phyloP scores from a whole-genome alignment of 2,888 invertebrate species.

The Empis stercorea region DNA sequence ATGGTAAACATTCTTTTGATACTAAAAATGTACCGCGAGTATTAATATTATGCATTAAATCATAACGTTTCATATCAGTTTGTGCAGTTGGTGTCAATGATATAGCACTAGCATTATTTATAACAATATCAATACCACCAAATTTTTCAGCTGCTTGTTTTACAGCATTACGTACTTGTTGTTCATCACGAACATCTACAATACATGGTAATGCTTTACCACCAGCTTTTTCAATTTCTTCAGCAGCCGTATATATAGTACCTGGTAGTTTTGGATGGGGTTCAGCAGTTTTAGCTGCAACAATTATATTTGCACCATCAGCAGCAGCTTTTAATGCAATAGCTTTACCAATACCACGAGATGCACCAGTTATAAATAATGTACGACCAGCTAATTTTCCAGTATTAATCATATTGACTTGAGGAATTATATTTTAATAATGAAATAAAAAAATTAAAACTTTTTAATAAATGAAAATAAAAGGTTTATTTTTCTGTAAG shows the following conservation, averaged over 20 bases:
- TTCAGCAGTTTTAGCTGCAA: constrained; percentile 77
- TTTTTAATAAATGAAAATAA: no score
- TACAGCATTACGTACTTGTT: constrained; percentile 51
- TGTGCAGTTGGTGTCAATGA: constrained; percentile 64
- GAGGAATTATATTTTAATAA: no score
- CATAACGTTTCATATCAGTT: constrained; percentile 92
- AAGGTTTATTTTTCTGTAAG: no score
- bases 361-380: constrained; percentile 90
- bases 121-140: constrained; percentile 87
- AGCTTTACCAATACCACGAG: constrained; percentile 80
- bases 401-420: background rate
- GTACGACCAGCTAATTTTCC: constrained; percentile 67
- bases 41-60: constrained; percentile 91
- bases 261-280: constrained; percentile 53
- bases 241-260: constrained; percentile 73
- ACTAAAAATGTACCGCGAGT: constrained; percentile 89
- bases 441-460: no score
- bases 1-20: constrained; percentile 80
- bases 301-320: constrained; percentile 77
- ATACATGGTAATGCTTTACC: constrained; percentile 68
- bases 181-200: constrained; percentile 71
- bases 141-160: constrained; percentile 60
- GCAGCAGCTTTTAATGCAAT: constrained; percentile 81
- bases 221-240: constrained; percentile 71
- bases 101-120: constrained; percentile 97